Base-by-base conservation (phyloP, 2,888 invertebrate genomes). In the Drosophila multiciliata region DNA sequence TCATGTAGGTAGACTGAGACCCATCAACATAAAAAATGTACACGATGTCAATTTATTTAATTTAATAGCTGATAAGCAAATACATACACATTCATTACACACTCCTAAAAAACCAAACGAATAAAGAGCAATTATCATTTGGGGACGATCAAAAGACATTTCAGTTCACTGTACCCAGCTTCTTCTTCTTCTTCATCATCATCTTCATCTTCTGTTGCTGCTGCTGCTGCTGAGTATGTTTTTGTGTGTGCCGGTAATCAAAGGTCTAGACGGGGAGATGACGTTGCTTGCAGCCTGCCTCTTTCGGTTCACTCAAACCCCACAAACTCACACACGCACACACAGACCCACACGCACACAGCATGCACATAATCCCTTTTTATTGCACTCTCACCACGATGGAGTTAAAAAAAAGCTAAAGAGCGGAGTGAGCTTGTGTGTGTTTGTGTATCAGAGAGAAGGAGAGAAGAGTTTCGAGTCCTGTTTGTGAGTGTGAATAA, bases 221-320 rank as follows among this genome's bases (percentile, higher is more conserved):
- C 68, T 68, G 74, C 75, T 73, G 81, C 35, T 71, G 63, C 63
- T 69, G 68, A 64, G 62, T 79, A 65, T 54, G 66, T 40, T 52
- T 58, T 48, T 74, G 26, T 67, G 71, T 80, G 67, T 73, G 73
- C 75, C 77, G 82, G 86, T 89, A 86, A 90, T 87, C 80, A 89
- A 80, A 87, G 70, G 87, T 88, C 87, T 88, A 88, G 87, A 88
- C 87, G 72, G 60, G 72, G 61, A 76, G 75, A 70, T 78, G 87
- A 82, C 73, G 72, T 74, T 66, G 81, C 20, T 80, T 78, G 82
- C 77, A 87, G 81, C 81, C 78, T 84, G 81, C 87, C 80, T 89
- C 80, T 82, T 87, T 77, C 64, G 73, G 61, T 58, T 38, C 48
- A 68, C 59, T 62, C 72, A 75, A 66, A 67, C 33, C 38, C 55